Conservation (phyloP, 2,888 invertebrate genomes). For the Nomada fucata region DNA sequence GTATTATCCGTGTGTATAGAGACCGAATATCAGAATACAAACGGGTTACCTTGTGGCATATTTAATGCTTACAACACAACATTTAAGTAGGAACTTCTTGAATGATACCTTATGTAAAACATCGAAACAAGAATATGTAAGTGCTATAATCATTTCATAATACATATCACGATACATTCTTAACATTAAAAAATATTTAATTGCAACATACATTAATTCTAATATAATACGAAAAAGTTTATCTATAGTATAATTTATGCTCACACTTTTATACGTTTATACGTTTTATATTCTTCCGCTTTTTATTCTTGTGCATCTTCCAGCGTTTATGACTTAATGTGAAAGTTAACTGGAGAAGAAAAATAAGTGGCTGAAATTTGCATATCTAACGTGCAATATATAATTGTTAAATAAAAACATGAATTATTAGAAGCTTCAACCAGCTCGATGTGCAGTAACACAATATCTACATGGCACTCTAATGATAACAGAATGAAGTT, state of each 20-base stretch:
- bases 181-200: too few species aligned
- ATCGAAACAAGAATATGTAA: neutral
- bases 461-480: neutral
- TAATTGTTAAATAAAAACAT: neutral
- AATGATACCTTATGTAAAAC: slow-evolving; percentile 32
- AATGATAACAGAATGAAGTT: slow-evolving; percentile 12
- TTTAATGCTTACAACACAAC: slow-evolving; percentile 30
- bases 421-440: neutral
- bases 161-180: neutral
- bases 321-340: neutral
- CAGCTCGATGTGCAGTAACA: neutral
- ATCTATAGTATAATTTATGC: neutral
- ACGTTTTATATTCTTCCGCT: neutral
- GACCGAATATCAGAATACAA: slow-evolving; percentile 57
- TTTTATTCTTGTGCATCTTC: neutral
- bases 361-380: neutral
- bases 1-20: slow-evolving; percentile 75
- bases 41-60: slow-evolving; percentile 56
- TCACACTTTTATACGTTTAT: neutral
- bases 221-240: neutral
- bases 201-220: neutral
- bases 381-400: neutral
- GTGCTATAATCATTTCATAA: neutral
- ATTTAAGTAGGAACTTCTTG: slow-evolving; percentile 30
- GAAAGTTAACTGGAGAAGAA: neutral